These are phyloP conservation scores for Tenthredo mesomela DNA, from an alignment of 2,888 invertebrate genomes.

Conservation along the genomic window DNA sequence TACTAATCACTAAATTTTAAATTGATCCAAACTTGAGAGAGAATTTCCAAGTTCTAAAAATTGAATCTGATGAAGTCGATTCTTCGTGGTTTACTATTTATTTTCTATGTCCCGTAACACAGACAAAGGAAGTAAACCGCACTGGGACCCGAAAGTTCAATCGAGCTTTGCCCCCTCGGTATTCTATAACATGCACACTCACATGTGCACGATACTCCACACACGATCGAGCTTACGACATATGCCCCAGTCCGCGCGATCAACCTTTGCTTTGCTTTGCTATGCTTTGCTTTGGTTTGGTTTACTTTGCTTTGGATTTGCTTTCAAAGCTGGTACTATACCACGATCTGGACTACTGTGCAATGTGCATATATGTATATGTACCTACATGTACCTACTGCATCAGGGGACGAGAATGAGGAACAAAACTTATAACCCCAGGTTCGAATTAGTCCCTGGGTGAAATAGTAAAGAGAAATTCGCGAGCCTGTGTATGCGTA, in stretches of 20 bases:
- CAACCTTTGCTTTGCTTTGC: slow-evolving; percentile 13
- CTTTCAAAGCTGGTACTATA: neutral
- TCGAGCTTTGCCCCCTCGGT: slow-evolving; percentile 33
- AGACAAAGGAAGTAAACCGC: neutral
- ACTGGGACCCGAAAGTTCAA: slow-evolving; percentile 34
- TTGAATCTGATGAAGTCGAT: neutral
- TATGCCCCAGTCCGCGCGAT: slow-evolving; percentile 42
- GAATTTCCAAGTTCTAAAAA: neutral
- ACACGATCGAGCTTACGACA: slow-evolving; percentile 29
- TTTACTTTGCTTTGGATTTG: neutral
- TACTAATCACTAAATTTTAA: neutral
- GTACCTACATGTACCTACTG: no score
- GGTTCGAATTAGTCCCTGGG: slow-evolving; percentile 19
- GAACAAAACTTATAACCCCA: slow-evolving; percentile 16
- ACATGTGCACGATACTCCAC: neutral
- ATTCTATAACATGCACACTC: neutral
- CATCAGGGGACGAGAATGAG: neutral
- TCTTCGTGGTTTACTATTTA: neutral
- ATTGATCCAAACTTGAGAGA: neutral
- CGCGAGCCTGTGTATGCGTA: slow-evolving; percentile 10
- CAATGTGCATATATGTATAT: neutral
- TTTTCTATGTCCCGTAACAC: neutral
- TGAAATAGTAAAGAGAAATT: neutral
- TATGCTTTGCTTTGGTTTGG: neutral
- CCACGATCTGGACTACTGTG: neutral